These are phyloP conservation scores for Ctenopoma kingsleyae DNA, from an alignment of 2,797 vertebrate genomes.

Conservation along the genomic window DNA sequence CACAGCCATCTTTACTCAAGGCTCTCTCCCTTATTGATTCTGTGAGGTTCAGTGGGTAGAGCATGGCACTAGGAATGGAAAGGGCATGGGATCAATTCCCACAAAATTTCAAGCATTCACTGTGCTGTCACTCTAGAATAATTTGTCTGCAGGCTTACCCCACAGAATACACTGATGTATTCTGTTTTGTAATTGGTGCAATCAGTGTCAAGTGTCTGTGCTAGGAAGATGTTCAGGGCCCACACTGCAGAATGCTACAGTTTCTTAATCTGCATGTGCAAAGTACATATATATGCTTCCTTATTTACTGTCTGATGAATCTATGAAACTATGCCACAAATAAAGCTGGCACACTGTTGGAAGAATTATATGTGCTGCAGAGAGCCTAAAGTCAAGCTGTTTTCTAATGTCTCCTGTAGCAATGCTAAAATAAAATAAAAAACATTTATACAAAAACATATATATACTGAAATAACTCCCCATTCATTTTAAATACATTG, in stretches of 20 bases:
- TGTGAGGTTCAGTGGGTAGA: constrained; percentile 67
- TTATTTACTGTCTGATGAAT: constrained; percentile 23
- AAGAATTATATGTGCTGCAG: constrained; percentile 19
- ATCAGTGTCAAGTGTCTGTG: constrained; percentile 73
- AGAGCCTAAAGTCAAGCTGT: constrained; percentile 19
- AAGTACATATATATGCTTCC: constrained; percentile 3
- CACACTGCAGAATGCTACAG: constrained; percentile 32
- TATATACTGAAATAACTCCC: constrained; percentile 21
- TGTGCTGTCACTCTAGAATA: constrained; percentile 66
- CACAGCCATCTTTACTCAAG: constrained; percentile 28
- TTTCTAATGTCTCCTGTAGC: constrained; percentile 14
- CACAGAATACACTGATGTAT: constrained; percentile 57
- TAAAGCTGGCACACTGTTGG: constrained; percentile 12
- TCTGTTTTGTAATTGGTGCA: constrained; percentile 73
- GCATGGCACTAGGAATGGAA: constrained; percentile 58
- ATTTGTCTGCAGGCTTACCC: constrained; percentile 65
- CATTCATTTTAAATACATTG: constrained; percentile 24
- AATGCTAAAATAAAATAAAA: constrained; percentile 41
- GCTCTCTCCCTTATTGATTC: constrained; percentile 61
- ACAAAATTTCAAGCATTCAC: constrained; percentile 68
- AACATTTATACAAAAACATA: constrained; percentile 12
- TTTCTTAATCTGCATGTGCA: constrained; percentile 38
- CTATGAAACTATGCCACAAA: not conserved
- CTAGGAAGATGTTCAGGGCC: constrained; percentile 46
- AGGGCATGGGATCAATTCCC: constrained; percentile 74